phyloP scores from a whole-genome alignment of 2,113 vertebrate genomes.

The human region GRCh38 chr6:18975001-18975500 shows the following conservation, averaged over 20 bases:
- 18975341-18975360: neutral
- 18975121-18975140: neutral
- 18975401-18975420: constrained; percentile 58
- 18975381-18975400: constrained; percentile 26
- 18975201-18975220: neutral
- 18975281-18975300: neutral
- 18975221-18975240: neutral
- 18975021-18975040: constrained; percentile 44
- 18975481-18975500: constrained; percentile 3
- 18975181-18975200: neutral
- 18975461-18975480: constrained; percentile 48
- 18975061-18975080: constrained; percentile 70
- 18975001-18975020: constrained; percentile 59
- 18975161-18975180: constrained; percentile 35
- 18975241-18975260: neutral
- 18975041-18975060: constrained; percentile 70
- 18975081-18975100: constrained; percentile 56
- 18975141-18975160: constrained; percentile 61
- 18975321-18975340: neutral
- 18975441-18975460: constrained; percentile 40
- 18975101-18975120: constrained; percentile 61
- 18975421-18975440: constrained; percentile 4
- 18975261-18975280: constrained; percentile 2
- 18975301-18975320: neutral
- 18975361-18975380: constrained; percentile 45